Evolutionary conservation across 2,113 vertebrate species (phyloP).

Genomic region (Onychostoma macrolepis): DNA sequence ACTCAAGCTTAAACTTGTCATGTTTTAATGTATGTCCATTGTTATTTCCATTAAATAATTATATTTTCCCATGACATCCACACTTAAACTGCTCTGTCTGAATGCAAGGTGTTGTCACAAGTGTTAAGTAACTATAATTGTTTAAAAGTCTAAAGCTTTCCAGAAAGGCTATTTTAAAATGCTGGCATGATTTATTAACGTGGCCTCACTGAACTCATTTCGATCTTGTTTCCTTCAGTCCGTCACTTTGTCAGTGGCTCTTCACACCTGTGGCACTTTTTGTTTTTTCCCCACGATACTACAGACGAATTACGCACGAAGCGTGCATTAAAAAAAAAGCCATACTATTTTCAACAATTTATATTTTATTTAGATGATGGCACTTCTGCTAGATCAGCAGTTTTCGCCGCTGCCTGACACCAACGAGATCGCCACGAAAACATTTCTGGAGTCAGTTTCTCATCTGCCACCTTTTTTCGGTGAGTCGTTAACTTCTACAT

Average conservation of each 20-base stretch:
- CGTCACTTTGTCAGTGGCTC: not conserved
- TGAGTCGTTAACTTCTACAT: conserved; percentile 70
- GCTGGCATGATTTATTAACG: conserved; percentile 30
- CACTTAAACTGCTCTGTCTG: not conserved
- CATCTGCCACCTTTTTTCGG: conserved; percentile 89
- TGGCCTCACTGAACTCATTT: not conserved
- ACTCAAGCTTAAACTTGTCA: not conserved
- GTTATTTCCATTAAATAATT: not conserved
- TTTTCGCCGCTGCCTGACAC: conserved; percentile 84
- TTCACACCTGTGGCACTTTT: not conserved
- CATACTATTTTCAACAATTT: not conserved
- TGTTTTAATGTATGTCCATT: not conserved
- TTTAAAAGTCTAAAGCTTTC: not conserved
- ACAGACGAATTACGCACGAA: too few species aligned
- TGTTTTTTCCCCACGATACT: too few species aligned
- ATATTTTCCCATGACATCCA: not conserved
- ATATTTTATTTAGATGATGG: conserved; percentile 68
- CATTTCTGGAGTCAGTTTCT: conserved; percentile 85
- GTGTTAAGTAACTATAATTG: too few species aligned
- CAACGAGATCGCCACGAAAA: conserved; percentile 81
- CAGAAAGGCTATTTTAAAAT: not conserved
- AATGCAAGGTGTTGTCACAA: too few species aligned
- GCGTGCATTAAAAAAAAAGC: too few species aligned
- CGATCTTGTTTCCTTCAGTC: not conserved
- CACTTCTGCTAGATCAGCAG: conserved; percentile 85